Conservation (phyloP, 2,888 invertebrate genomes). For the Allophyes oxyacanthae region DNA sequence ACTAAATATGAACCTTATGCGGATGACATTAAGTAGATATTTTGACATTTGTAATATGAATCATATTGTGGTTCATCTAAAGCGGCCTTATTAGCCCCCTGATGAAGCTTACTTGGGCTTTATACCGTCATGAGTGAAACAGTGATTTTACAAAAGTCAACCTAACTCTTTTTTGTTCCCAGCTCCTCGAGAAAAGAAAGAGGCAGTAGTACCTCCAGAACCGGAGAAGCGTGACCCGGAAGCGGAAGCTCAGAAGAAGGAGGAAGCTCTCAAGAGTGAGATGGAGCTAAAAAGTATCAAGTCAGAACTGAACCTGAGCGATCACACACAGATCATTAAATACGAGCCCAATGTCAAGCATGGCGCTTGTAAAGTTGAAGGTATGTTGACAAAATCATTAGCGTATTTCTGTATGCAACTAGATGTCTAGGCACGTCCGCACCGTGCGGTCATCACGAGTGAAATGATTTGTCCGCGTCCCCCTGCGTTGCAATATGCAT, state of each 20-base stretch:
- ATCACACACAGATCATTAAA: constrained; percentile 87
- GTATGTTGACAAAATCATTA: constrained; percentile 51
- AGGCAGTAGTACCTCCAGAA: constrained; percentile 45
- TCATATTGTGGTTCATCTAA: too few relatives aligned
- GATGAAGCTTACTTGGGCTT: too few relatives aligned
- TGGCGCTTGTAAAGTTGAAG: constrained; percentile 84
- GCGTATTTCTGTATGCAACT: too few relatives aligned
- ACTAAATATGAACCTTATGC: too few relatives aligned
- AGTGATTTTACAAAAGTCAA: background rate
- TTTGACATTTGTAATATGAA: too few relatives aligned
- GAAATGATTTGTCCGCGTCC: too few relatives aligned
- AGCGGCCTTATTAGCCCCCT: too few relatives aligned
- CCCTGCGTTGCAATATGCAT: too few relatives aligned
- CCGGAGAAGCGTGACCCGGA: constrained; percentile 61
- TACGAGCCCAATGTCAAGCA: constrained; percentile 85
- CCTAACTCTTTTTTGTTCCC: background rate
- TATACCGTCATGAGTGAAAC: too few relatives aligned
- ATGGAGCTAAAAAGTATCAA: constrained; percentile 84
- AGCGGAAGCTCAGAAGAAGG: constrained; percentile 73
- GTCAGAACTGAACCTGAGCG: constrained; percentile 84
- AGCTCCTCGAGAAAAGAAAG: constrained; percentile 72
- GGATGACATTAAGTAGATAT: too few relatives aligned
- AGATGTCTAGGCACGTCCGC: too few relatives aligned
- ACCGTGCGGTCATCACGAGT: too few relatives aligned
- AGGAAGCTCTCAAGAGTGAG: constrained; percentile 78